Evolutionary conservation across 2,113 vertebrate species (phyloP).

Genomic region (Gorsachius goisagi): DNA sequence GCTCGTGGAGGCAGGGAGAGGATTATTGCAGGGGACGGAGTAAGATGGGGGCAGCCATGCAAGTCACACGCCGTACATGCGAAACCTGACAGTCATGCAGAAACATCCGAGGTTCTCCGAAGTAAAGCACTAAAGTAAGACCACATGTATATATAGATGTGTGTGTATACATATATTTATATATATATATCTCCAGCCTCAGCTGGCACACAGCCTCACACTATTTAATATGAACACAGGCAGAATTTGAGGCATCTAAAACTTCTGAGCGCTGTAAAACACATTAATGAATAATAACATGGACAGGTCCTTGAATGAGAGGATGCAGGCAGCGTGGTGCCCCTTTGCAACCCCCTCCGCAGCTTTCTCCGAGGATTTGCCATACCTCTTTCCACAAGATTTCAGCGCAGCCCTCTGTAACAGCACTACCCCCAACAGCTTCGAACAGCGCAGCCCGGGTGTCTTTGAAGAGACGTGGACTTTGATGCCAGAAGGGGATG

Average conservation of each 20-base stretch:
- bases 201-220: rapidly evolving
- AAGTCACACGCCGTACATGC: not conserved
- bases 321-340: rapidly evolving
- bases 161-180: too few relatives aligned
- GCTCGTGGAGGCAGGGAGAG: not conserved
- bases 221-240: not conserved
- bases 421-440: not conserved
- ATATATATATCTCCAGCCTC: not conserved
- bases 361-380: not conserved
- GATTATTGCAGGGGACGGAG: not conserved
- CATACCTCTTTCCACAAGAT: not conserved
- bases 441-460: not conserved
- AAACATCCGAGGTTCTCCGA: not conserved
- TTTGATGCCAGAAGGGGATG: not conserved
- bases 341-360: rapidly evolving
- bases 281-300: rapidly evolving
- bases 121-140: not conserved
- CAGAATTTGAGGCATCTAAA: not conserved
- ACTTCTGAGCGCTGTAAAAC: not conserved
- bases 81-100: not conserved
- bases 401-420: not conserved
- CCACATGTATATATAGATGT: not conserved
- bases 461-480: not conserved
- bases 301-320: rapidly evolving
- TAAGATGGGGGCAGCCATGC: not conserved